These are phyloP conservation scores for Pipa parva DNA, from an alignment of 2,113 vertebrate species.

Conservation along the genomic window DNA sequence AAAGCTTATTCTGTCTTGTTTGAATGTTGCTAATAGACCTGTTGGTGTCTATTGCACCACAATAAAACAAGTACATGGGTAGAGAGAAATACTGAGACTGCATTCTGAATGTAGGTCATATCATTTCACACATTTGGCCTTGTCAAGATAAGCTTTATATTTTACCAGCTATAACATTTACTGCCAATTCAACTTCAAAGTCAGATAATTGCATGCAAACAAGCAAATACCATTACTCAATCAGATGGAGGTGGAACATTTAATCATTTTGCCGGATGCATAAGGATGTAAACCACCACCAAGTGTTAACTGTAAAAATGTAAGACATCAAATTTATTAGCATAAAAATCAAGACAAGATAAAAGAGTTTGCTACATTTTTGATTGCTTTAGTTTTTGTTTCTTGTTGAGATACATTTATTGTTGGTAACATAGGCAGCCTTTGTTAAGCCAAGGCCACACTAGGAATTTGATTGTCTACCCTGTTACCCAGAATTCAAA, in stretches of 20 bases:
- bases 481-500: too few species aligned
- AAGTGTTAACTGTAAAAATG: background rate
- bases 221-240: slow-evolving; percentile 21
- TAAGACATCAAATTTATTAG: background rate
- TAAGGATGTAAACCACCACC: background rate
- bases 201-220: slow-evolving; percentile 34
- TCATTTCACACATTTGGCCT: slow-evolving; percentile 28
- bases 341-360: too few species aligned
- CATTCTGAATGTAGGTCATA: slow-evolving; percentile 26
- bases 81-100: background rate
- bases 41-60: too few species aligned
- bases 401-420: too few species aligned
- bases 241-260: slow-evolving; percentile 2
- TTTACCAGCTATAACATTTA: slow-evolving; percentile 4
- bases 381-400: too few species aligned
- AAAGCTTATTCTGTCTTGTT: too few species aligned
- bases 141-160: slow-evolving; percentile 32
- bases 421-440: too few species aligned
- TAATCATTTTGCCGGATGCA: slow-evolving; percentile 4
- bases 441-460: too few species aligned
- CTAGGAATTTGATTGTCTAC: too few species aligned
- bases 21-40: too few species aligned
- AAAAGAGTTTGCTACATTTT: too few species aligned
- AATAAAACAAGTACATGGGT: too few species aligned
- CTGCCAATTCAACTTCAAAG: slow-evolving; percentile 36